These are phyloP conservation scores for Haliclona indistincta DNA, from an alignment of 37 sponge, comb jelly and placozoan genomes.

Conservation along the genomic window DNA sequence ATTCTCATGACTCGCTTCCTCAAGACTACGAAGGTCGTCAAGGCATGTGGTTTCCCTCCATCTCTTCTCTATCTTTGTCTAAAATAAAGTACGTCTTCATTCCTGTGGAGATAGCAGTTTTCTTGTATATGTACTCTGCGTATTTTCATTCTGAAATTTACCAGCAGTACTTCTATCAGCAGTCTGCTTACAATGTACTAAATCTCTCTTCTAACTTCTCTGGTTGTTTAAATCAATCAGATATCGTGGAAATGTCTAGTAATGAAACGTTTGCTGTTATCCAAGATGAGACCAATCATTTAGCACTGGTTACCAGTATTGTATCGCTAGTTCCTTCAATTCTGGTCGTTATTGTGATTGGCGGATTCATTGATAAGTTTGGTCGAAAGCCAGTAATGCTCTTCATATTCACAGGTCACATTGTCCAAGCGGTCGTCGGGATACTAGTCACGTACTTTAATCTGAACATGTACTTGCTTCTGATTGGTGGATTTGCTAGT, in stretches of 20 bases:
- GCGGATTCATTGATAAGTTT: constrained; percentile 44
- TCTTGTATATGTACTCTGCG: too few species aligned
- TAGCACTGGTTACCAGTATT: constrained; percentile 9
- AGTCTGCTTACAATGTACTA: too few species aligned
- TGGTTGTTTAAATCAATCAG: constrained; percentile 36
- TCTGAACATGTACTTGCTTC: constrained; percentile 12
- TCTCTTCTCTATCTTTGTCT: too few species aligned
- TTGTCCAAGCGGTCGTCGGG: neutral
- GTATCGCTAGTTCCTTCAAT: constrained; percentile 2
- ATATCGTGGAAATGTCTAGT: constrained; percentile 7
- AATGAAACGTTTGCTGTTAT: constrained; percentile 29
- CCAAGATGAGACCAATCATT: constrained; percentile 5
- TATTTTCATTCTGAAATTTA: too few species aligned
- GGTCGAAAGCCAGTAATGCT: constrained; percentile 44
- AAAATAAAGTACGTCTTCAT: too few species aligned
- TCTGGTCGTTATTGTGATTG: constrained; percentile 38
- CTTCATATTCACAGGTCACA: constrained; percentile 10
- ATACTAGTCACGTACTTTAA: constrained; percentile 20
- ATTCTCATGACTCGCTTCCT: too few species aligned
- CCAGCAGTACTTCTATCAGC: too few species aligned
- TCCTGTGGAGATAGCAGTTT: too few species aligned
- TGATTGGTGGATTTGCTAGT: neutral
- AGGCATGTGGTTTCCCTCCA: too few species aligned
- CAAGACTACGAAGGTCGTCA: too few species aligned
- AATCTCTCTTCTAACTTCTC: too few species aligned